Evolutionary conservation across 2,113 vertebrate species (phyloP).

Genomic region (Crocuta crocuta): DNA sequence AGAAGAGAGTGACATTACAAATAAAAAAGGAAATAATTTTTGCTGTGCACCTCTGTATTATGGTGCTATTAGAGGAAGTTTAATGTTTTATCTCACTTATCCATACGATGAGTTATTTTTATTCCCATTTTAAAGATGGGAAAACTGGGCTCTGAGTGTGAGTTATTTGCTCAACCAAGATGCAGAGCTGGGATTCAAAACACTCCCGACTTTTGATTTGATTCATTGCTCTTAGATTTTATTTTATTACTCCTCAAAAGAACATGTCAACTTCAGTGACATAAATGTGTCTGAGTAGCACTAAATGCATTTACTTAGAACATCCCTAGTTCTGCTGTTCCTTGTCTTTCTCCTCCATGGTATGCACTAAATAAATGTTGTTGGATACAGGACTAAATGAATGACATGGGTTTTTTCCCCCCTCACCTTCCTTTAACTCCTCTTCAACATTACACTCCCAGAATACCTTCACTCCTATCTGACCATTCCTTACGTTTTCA

Average conservation of each 20-base stretch:
- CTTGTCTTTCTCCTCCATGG: not conserved
- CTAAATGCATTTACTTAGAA: conserved; percentile 5
- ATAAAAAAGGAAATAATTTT: not conserved
- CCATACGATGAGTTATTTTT: not conserved
- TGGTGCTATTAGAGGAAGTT: not conserved
- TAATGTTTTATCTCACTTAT: not conserved
- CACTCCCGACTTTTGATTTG: not conserved
- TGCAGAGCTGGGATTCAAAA: not conserved
- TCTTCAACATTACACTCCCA: not conserved
- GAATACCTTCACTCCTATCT: not conserved
- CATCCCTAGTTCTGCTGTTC: not conserved
- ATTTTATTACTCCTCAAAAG: not conserved
- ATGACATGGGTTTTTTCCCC: not conserved
- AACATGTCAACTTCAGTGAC: not conserved
- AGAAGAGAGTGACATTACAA: not conserved
- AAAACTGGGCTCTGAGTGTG: not conserved
- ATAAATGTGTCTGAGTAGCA: not conserved
- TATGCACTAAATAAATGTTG: not conserved
- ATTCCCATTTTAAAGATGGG: not conserved
- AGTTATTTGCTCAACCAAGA: not conserved
- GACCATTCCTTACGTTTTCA: not conserved
- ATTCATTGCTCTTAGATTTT: not conserved
- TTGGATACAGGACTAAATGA: not conserved
- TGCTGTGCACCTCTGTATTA: not conserved
- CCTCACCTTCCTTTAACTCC: not conserved